Evolutionary conservation across 2,888 invertebrate genomes (phyloP).

Genomic region (Drosophila mettleri): DNA sequence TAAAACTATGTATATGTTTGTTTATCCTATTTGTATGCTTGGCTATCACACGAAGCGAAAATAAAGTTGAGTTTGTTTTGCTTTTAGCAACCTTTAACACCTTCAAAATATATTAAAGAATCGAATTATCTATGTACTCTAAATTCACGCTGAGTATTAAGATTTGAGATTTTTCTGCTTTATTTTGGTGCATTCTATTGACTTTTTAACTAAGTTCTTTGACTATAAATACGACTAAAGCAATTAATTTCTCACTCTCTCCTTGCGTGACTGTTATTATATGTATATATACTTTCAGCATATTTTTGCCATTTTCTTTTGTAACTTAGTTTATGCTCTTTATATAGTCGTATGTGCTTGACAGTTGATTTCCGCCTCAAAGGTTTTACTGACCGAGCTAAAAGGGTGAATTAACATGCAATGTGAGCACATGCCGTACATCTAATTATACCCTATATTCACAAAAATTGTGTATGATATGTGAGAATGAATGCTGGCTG

Average conservation of each 20-base stretch:
- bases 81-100: not conserved
- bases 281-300: not conserved
- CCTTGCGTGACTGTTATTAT: too few species aligned
- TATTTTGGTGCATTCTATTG: not conserved
- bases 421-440: conserved; percentile 6
- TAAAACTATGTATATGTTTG: too few species aligned
- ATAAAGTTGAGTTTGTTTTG: not conserved
- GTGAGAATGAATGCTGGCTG: not conserved
- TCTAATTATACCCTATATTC: conserved; percentile 5
- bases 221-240: not conserved
- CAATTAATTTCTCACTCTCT: not conserved
- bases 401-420: conserved; percentile 16
- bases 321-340: not conserved
- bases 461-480: not conserved
- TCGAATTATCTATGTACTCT: not conserved
- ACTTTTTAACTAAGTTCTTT: not conserved
- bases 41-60: not conserved
- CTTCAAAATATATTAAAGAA: too few species aligned
- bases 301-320: not conserved
- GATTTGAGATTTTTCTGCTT: too few species aligned
- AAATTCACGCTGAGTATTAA: not conserved
- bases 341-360: conserved; percentile 3
- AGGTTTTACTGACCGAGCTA: conserved; percentile 3
- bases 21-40: not conserved
- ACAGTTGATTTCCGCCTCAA: conserved; percentile 22